phyloP scores from a whole-genome alignment of 2,113 vertebrate genomes.

The Prunella fulvescens region DNA sequence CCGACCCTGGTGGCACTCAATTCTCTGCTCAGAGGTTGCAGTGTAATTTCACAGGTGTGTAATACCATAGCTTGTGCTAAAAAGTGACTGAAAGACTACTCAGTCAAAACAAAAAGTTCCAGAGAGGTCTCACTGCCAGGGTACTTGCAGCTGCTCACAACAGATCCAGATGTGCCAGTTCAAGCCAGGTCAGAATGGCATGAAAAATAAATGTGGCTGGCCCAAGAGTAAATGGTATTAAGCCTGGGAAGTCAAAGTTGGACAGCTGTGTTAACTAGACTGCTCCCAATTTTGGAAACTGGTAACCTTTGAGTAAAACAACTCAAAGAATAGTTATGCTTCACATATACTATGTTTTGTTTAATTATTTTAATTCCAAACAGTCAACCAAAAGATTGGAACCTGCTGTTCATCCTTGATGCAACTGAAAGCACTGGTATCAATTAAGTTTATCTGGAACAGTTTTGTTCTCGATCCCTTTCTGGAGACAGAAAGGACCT shows the following conservation, averaged over 20 bases:
- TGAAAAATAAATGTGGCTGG: neutral
- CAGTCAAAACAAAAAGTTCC: neutral
- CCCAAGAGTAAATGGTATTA: neutral
- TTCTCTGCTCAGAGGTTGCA: neutral
- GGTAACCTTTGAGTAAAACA: neutral
- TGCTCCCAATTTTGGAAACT: neutral
- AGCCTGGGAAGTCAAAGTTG: neutral
- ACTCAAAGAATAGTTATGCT: neutral
- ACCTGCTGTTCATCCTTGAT: neutral
- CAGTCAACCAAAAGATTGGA: neutral
- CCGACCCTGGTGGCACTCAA: neutral
- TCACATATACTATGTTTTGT: neutral
- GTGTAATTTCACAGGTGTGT: neutral
- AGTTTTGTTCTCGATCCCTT: neutral
- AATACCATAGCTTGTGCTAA: neutral
- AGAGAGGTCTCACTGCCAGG: neutral
- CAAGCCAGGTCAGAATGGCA: conserved; percentile 10
- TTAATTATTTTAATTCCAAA: neutral
- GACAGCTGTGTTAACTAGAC: neutral
- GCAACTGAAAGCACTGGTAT: neutral
- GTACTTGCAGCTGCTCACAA: neutral
- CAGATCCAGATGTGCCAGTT: conserved; percentile 5
- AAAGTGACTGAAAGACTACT: neutral
- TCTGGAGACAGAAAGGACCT: neutral
- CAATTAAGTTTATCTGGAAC: neutral